phyloP scores from a whole-genome alignment of 1,140 invertebrate species.

The Drosophila parabipectinata region DNA sequence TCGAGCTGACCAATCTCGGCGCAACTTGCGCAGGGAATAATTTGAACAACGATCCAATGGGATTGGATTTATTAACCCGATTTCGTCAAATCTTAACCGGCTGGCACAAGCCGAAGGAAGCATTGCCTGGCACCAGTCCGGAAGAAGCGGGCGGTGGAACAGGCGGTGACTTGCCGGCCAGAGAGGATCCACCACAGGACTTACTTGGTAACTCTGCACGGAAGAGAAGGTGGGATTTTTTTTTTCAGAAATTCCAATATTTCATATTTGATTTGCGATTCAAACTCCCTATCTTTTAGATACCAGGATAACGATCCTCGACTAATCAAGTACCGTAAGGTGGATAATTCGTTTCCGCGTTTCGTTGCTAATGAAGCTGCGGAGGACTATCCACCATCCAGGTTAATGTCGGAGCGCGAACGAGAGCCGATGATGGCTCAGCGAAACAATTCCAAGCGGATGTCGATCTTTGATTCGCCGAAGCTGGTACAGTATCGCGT shows the following conservation, averaged over 20 bases:
- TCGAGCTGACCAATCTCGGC: background rate
- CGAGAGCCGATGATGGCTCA: background rate
- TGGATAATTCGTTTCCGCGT: conserved; percentile 76
- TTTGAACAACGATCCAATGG: conserved; percentile 41
- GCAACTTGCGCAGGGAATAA: background rate
- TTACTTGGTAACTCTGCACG: background rate
- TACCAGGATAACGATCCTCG: background rate
- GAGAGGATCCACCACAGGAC: background rate
- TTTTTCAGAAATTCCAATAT: background rate
- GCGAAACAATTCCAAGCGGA: conserved; percentile 25
- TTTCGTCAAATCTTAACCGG: conserved; percentile 46
- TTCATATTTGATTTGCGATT: background rate
- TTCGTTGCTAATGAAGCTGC: conserved; percentile 61
- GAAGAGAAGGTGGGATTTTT: conserved; percentile 7
- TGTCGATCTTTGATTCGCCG: conserved; percentile 56
- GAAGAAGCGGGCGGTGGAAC: background rate
- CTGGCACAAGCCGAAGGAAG: conserved; percentile 30
- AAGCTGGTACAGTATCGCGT: conserved; percentile 27
- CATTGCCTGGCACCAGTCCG: background rate
- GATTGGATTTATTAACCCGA: conserved; percentile 50
- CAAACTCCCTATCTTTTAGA: background rate
- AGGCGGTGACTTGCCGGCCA: background rate
- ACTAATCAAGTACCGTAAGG: conserved; percentile 71
- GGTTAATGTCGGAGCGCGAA: conserved; percentile 22
- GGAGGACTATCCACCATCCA: conserved; percentile 34